Evolutionary conservation across 2,797 vertebrate genomes (phyloP).

Genomic region (Calcarius lapponicus): DNA sequence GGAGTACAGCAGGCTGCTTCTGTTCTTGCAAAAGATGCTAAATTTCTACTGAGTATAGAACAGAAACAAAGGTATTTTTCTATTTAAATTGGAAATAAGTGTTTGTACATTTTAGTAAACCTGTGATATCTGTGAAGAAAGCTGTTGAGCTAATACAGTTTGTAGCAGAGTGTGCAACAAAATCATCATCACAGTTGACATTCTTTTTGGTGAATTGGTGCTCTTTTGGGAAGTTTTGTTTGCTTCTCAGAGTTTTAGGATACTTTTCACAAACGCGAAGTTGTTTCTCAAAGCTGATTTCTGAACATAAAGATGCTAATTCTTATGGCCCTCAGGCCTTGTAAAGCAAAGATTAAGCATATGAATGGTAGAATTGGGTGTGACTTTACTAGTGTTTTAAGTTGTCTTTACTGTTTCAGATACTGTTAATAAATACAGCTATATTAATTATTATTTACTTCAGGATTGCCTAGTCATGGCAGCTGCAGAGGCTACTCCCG

Average conservation of each 20-base stretch:
- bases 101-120: background rate
- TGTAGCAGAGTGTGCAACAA: background rate
- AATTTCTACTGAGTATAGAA: slow-evolving; percentile 87
- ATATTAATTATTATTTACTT: background rate
- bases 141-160: background rate
- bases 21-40: slow-evolving; percentile 91
- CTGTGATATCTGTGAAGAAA: background rate
- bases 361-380: background rate
- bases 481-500: background rate
- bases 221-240: background rate
- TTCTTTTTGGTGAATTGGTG: background rate
- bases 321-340: background rate
- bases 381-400: background rate
- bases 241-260: background rate
- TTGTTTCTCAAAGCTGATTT: background rate
- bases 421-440: background rate
- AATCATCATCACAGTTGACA: background rate
- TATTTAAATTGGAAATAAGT: background rate
- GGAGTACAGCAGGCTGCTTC: slow-evolving; percentile 93
- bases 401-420: background rate
- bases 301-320: background rate
- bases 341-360: background rate
- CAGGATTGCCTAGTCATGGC: background rate
- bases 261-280: background rate
- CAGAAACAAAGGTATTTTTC: slow-evolving; percentile 90